A percentile compares a stretch with the other conserved stretches of the same genome.
These are phyloP conservation scores for Callyntrura guangdongensis DNA, from an alignment of 2,888 invertebrate species.

Conservation along the genomic window DNA sequence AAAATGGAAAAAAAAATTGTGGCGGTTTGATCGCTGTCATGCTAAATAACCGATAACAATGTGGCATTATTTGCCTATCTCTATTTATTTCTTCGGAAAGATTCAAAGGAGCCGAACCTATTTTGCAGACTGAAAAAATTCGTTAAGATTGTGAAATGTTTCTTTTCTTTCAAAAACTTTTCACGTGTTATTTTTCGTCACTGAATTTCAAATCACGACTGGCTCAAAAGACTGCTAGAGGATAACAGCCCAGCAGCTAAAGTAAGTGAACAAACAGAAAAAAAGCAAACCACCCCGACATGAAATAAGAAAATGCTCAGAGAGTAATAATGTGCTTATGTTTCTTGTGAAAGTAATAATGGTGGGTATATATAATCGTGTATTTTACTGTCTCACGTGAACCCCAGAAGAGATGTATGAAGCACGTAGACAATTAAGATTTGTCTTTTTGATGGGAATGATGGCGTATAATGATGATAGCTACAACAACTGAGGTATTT, in stretches of 20 bases:
- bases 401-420: background rate
- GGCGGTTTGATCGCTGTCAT: conserved; percentile 12
- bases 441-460: conserved; percentile 45
- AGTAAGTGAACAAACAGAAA: background rate
- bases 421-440: conserved; percentile 53
- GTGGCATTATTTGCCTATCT: conserved; percentile 68
- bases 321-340: too few species aligned
- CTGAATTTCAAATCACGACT: conserved; percentile 62
- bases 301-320: too few species aligned
- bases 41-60: conserved; percentile 42
- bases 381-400: too few species aligned
- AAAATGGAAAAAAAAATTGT: background rate
- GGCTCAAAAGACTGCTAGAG: conserved; percentile 41
- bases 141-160: conserved; percentile 9
- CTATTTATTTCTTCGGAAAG: conserved; percentile 40
- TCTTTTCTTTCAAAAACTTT: conserved; percentile 1
- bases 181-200: background rate
- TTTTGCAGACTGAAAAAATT: conserved; percentile 32
- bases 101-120: conserved; percentile 73
- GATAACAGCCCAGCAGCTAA: background rate
- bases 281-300: background rate
- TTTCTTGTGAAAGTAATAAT: too few species aligned
- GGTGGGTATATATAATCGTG: too few species aligned
- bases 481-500: conserved; percentile 53
- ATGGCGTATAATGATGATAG: conserved; percentile 16